Evolutionary conservation across 2,797 vertebrate species (phyloP).

Genomic region (Enteromius trimaculatus): DNA sequence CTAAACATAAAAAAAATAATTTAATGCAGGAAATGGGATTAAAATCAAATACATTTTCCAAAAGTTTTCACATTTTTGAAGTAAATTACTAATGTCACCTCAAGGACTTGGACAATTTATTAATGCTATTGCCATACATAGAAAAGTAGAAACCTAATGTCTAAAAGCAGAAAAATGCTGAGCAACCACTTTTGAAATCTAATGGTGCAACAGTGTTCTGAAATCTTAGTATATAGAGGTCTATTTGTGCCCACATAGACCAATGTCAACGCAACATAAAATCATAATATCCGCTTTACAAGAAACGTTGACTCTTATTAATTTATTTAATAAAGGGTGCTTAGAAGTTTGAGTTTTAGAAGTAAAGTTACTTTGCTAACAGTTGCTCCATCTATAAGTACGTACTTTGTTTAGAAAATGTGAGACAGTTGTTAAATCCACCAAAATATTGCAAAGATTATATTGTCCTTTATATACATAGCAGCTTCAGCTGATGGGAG

Average conservation of each 20-base stretch:
- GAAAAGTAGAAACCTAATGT: background rate
- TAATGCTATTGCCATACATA: background rate
- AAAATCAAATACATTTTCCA: background rate
- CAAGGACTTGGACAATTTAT: background rate
- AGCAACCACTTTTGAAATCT: background rate
- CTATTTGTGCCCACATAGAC: background rate
- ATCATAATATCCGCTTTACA: background rate
- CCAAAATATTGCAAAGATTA: background rate
- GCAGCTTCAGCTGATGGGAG: background rate
- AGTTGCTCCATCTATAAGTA: background rate
- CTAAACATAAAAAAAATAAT: too few relatives aligned
- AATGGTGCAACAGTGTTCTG: background rate
- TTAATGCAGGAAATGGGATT: too few relatives aligned
- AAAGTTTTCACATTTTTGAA: background rate
- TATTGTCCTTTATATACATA: background rate
- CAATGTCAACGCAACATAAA: background rate
- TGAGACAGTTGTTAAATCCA: background rate
- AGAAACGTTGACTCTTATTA: background rate
- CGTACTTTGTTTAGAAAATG: background rate
- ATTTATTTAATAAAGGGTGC: too few relatives aligned
- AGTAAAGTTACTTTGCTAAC: background rate
- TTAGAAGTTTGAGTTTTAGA: background rate
- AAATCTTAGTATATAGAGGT: background rate
- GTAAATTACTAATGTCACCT: background rate
- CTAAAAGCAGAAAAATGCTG: background rate